phyloP scores from a whole-genome alignment of 2,797 vertebrate species.

The Novumbra hubbsi region DNA sequence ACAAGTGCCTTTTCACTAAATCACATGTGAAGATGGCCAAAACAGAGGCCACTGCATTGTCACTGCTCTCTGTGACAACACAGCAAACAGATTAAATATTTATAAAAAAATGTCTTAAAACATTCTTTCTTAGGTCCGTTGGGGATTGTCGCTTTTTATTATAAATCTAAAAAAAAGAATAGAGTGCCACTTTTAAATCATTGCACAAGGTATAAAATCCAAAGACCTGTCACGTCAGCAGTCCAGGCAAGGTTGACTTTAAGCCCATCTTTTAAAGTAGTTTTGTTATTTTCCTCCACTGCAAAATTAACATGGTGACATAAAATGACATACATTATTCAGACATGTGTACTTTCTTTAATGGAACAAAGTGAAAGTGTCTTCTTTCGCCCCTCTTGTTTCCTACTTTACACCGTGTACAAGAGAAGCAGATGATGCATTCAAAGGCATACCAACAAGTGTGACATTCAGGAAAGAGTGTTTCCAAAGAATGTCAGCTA shows the following conservation, averaged over 20 bases:
- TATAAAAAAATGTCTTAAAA: slow-evolving; percentile 32
- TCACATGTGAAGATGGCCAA: slow-evolving; percentile 1
- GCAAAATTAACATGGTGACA: slow-evolving; percentile 49
- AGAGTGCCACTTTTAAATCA: slow-evolving; percentile 43
- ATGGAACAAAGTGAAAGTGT: slow-evolving; percentile 52
- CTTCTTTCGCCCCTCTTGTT: slow-evolving; percentile 19
- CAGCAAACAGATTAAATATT: slow-evolving; percentile 51
- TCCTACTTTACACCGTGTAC: slow-evolving; percentile 22
- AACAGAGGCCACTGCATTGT: slow-evolving; percentile 40
- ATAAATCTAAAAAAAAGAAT: slow-evolving; percentile 35
- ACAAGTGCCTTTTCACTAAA: slow-evolving; percentile 21
- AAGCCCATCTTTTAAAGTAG: slow-evolving; percentile 31
- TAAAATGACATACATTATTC: slow-evolving; percentile 52
- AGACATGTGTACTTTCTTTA: slow-evolving; percentile 37
- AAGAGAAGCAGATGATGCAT: slow-evolving; percentile 20
- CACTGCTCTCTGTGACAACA: slow-evolving; percentile 45
- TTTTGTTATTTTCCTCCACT: slow-evolving; percentile 40
- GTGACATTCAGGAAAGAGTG: slow-evolving; percentile 7
- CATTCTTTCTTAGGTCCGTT: slow-evolving; percentile 16
- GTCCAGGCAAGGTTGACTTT: background rate
- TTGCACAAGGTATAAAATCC: slow-evolving; percentile 18
- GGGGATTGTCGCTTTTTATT: slow-evolving; percentile 39
- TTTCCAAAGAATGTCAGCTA: background rate
- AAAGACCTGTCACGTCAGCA: slow-evolving; percentile 10
- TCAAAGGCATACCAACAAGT: slow-evolving; percentile 21